These are phyloP conservation scores for Scomber colias DNA, from an alignment of 2,113 vertebrate genomes.

Conservation along the genomic window DNA sequence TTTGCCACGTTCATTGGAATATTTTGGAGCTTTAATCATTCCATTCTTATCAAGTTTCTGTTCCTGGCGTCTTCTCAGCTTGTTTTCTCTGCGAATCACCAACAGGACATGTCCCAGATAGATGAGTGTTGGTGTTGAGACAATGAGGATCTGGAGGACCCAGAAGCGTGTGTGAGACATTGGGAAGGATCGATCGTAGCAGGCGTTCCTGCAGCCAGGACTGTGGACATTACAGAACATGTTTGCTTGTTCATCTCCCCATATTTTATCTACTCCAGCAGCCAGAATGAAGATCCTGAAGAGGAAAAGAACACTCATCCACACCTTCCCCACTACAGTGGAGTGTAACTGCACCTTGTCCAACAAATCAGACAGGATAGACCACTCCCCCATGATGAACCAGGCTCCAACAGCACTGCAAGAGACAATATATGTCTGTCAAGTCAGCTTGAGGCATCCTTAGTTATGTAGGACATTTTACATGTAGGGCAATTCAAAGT, in stretches of 20 bases:
- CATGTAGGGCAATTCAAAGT: too few species aligned
- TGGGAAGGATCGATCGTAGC: constrained; percentile 79
- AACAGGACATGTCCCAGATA: constrained; percentile 82
- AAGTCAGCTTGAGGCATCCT: background rate
- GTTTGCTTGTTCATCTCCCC: constrained; percentile 82
- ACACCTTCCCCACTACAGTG: constrained; percentile 82
- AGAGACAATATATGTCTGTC: background rate
- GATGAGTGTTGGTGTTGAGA: constrained; percentile 76
- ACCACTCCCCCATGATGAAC: constrained; percentile 80
- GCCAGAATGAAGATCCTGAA: constrained; percentile 83
- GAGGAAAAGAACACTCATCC: constrained; percentile 82
- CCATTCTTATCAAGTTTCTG: constrained; percentile 41
- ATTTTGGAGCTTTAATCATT: constrained; percentile 73
- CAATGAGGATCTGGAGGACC: constrained; percentile 83
- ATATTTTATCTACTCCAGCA: constrained; percentile 78
- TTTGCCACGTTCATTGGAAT: constrained; percentile 87
- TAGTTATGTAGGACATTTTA: background rate
- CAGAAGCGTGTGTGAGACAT: constrained; percentile 84
- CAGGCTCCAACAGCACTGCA: background rate
- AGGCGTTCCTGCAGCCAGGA: constrained; percentile 75
- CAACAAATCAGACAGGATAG: constrained; percentile 77
- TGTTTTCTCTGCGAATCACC: constrained; percentile 80
- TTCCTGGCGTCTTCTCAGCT: constrained; percentile 78
- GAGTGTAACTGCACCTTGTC: constrained; percentile 84
- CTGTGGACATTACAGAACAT: constrained; percentile 79